A percentile compares a stretch with the other conserved stretches of the same genome.
These are phyloP conservation scores for Hermodice carunculata DNA, from an alignment of 2,888 invertebrate genomes.

Conservation along the genomic window DNA sequence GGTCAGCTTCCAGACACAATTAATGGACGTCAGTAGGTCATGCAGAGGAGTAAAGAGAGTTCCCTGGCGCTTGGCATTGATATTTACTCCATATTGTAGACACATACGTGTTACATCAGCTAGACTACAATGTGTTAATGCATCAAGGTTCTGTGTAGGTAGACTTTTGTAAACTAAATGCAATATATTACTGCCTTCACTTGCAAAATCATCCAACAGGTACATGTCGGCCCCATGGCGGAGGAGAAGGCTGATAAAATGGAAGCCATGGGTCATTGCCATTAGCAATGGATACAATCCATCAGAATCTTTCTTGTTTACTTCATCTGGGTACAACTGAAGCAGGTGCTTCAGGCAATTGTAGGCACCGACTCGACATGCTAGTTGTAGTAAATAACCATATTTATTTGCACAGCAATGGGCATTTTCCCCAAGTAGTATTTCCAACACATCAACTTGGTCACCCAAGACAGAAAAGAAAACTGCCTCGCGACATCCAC, in stretches of 20 bases:
- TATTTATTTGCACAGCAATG: not conserved
- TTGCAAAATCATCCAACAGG: conserved; percentile 13
- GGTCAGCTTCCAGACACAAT: too few relatives aligned
- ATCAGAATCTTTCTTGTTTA: conserved; percentile 24
- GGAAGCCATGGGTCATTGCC: conserved; percentile 12
- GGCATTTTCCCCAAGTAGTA: conserved; percentile 9
- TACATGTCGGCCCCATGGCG: conserved; percentile 8
- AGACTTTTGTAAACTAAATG: conserved; percentile 28
- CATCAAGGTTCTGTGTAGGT: conserved; percentile 9
- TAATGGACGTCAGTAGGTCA: conserved; percentile 19
- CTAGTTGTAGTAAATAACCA: conserved; percentile 21
- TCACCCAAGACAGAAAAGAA: conserved; percentile 30
- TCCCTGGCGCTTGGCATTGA: conserved; percentile 14
- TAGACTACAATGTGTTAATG: not conserved
- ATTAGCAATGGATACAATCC: conserved; percentile 29
- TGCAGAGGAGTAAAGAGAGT: conserved; percentile 24
- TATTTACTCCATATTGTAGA: conserved; percentile 10
- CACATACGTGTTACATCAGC: conserved; percentile 10
- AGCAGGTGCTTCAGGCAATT: conserved; percentile 26
- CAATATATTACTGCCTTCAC: conserved; percentile 22
- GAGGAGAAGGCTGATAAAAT: conserved; percentile 15
- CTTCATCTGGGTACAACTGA: conserved; percentile 15
- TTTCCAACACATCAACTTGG: conserved; percentile 14
- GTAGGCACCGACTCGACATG: conserved; percentile 28
- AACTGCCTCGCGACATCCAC: conserved; percentile 25